Percentiles rank a stretch among this genome's conserved stretches.
Conservation (phyloP, 2,113 vertebrate species). For the Saccopteryx bilineata region DNA sequence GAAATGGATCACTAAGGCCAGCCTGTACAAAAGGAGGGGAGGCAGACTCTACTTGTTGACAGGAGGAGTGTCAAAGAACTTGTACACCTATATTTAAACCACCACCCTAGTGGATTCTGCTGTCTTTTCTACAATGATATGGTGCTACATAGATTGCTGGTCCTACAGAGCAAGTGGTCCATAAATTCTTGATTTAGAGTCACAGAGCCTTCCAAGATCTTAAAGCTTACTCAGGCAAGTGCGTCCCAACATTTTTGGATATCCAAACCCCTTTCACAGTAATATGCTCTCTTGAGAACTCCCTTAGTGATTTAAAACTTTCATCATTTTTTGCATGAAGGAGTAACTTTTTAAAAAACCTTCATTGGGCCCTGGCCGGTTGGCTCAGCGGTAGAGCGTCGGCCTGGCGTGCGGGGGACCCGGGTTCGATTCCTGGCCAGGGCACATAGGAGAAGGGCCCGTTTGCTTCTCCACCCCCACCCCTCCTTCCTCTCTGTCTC, state of each 20-base stretch:
- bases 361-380: background rate
- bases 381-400: no score
- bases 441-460: no score
- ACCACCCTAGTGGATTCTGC: background rate
- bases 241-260: background rate
- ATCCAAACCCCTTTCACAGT: background rate
- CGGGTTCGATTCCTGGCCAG: no score
- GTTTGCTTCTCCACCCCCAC: no score
- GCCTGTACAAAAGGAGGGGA: background rate
- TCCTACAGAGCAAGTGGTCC: background rate
- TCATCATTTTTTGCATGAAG: background rate
- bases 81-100: background rate
- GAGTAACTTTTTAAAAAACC: background rate
- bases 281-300: background rate
- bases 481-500: no score
- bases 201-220: background rate
- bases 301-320: background rate
- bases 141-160: background rate
- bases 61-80: background rate
- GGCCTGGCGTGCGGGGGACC: no score
- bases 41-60: background rate
- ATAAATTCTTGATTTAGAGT: background rate
- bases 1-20: background rate
- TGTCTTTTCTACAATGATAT: background rate
- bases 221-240: background rate